phyloP scores from a whole-genome alignment of 2,113 vertebrate genomes.

The Dendropsophus ebraccatus region DNA sequence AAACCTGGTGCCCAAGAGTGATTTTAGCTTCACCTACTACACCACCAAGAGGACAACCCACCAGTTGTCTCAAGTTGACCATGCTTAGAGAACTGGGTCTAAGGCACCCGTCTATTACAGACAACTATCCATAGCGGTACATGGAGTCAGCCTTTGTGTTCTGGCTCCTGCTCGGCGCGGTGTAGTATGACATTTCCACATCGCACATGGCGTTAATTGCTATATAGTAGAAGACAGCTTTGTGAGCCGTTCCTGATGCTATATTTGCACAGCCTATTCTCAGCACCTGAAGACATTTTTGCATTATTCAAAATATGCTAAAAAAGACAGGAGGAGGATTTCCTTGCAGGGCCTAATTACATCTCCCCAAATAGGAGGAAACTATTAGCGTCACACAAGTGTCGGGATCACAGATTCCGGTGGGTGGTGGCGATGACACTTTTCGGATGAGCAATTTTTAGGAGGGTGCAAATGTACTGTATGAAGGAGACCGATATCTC shows the following conservation, averaged over 20 bases:
- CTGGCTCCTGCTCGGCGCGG: background rate
- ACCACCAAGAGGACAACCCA: no score
- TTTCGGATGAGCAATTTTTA: background rate
- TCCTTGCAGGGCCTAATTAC: background rate
- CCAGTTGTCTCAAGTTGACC: no score
- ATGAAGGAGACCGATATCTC: background rate
- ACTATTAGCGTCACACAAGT: background rate
- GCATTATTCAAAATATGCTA: constrained; percentile 1
- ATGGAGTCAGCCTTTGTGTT: no score
- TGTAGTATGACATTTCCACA: background rate
- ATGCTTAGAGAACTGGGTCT: no score
- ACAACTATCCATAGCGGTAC: no score
- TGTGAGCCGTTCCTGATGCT: background rate
- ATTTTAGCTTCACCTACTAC: no score
- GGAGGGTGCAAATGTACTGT: background rate
- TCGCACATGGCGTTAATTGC: background rate
- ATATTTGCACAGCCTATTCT: background rate
- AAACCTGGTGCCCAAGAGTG: no score
- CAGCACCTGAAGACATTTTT: background rate
- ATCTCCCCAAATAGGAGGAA: constrained; percentile 8
- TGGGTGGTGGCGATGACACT: background rate
- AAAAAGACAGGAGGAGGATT: background rate
- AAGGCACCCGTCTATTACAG: no score
- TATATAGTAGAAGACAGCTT: background rate
- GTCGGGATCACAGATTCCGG: background rate